Conservation (phyloP, 1,140 invertebrate species). For the Aphis gossypii region DNA sequence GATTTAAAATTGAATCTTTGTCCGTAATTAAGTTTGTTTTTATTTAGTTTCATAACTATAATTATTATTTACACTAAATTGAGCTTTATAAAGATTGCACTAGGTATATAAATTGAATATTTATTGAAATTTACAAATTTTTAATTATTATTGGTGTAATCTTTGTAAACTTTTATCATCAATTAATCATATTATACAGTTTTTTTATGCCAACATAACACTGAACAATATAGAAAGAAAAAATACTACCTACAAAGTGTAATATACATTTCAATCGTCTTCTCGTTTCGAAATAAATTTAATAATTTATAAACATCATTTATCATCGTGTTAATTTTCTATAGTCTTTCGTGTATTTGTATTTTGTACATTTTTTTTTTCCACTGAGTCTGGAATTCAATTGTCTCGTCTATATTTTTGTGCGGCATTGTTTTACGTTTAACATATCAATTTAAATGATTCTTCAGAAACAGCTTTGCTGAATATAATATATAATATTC, state of each 20-base stretch:
- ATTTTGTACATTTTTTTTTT: not conserved
- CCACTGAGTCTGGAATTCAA: not conserved
- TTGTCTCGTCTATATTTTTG: slow-evolving; percentile 1
- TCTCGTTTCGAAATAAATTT: not conserved
- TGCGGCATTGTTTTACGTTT: not conserved
- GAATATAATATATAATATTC: slow-evolving; percentile 27
- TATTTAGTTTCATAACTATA: not conserved
- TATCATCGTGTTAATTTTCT: not conserved
- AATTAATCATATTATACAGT: not conserved
- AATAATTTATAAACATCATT: not conserved
- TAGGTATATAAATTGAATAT: not conserved
- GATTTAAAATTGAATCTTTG: not conserved
- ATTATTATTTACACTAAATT: not conserved
- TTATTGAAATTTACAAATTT: not conserved
- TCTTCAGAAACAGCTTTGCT: not conserved
- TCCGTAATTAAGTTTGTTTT: not conserved
- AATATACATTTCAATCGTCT: not conserved
- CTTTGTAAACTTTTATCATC: not conserved
- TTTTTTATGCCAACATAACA: not conserved
- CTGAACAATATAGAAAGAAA: not conserved
- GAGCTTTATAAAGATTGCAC: no score
- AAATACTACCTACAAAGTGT: not conserved
- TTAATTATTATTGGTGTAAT: not conserved
- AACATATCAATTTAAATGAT: slow-evolving; percentile 9
- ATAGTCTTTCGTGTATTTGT: not conserved